These are phyloP conservation scores for Aricia artaxerxes DNA, from an alignment of 2,888 invertebrate genomes.

Conservation along the genomic window DNA sequence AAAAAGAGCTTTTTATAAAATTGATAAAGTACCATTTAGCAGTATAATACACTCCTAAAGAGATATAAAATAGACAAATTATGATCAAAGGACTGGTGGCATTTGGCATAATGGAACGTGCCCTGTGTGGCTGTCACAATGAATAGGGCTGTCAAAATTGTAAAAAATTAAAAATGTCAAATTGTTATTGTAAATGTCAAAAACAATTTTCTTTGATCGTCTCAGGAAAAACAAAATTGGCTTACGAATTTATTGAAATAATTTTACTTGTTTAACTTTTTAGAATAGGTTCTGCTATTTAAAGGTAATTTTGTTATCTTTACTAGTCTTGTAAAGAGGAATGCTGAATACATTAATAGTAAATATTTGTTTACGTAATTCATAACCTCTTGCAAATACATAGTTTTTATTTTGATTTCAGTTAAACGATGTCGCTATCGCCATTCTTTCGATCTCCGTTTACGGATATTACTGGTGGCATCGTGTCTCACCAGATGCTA, in stretches of 20 bases:
- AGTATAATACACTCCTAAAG: too few species aligned
- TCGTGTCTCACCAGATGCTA: constrained; percentile 83
- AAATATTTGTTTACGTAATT: constrained; percentile 46
- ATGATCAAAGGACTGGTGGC: too few species aligned
- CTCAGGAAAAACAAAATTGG: neutral
- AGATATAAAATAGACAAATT: too few species aligned
- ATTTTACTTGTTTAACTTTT: neutral
- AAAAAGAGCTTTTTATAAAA: too few species aligned
- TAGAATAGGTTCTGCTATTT: neutral
- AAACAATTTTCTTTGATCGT: neutral
- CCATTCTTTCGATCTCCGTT: constrained; percentile 86
- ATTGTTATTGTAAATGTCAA: neutral
- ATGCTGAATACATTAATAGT: neutral
- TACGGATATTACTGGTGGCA: constrained; percentile 84
- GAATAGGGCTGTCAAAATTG: neutral
- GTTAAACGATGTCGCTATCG: constrained; percentile 77
- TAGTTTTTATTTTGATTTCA: constrained; percentile 37
- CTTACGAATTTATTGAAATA: neutral
- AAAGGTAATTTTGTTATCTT: constrained; percentile 16
- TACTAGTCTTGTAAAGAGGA: neutral
- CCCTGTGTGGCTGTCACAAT: neutral
- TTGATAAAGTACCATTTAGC: too few species aligned
- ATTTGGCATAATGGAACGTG: neutral
- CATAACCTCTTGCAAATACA: constrained; percentile 38
- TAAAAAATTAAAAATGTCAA: neutral